Percentiles rank a stretch among this genome's conserved stretches.
These are phyloP conservation scores for Conistra vaccinii DNA, from an alignment of 2,888 invertebrate species.

Conservation along the genomic window DNA sequence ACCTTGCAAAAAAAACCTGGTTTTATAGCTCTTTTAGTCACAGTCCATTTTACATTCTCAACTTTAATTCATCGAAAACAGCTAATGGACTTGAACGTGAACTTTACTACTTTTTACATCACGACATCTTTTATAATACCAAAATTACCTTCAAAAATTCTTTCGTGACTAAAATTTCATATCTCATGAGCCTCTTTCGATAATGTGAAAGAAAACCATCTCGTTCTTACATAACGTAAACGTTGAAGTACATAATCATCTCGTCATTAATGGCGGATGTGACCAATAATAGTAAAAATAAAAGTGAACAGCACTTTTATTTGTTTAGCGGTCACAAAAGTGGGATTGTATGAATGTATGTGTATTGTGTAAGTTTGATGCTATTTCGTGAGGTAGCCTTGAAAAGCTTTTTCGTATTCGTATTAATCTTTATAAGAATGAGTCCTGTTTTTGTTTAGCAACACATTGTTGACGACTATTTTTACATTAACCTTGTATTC, in stretches of 20 bases:
- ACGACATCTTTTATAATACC: conserved; percentile 33
- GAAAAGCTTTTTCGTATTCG: conserved; percentile 41
- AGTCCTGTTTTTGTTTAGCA: conserved; percentile 8
- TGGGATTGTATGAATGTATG: conserved; percentile 46
- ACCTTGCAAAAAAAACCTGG: not conserved
- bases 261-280: conserved; percentile 63
- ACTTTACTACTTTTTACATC: conserved; percentile 15
- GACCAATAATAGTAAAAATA: conserved; percentile 57
- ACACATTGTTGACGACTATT: not conserved
- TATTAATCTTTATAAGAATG: conserved; percentile 24
- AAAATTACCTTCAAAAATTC: conserved; percentile 23
- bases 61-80: conserved; percentile 6
- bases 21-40: conserved; percentile 16
- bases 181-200: conserved; percentile 45
- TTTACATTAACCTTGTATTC: not conserved
- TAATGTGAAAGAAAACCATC: conserved; percentile 62
- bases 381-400: conserved; percentile 46
- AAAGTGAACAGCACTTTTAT: conserved; percentile 54
- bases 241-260: conserved; percentile 50
- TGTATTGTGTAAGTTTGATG: conserved; percentile 44
- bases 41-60: conserved; percentile 29
- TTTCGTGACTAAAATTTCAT: conserved; percentile 52
- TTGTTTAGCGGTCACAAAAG: conserved; percentile 55
- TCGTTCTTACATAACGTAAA: conserved; percentile 49
- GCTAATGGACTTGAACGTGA: conserved; percentile 42